Percentiles rank a stretch among this genome's conserved stretches.
Conservation (phyloP, 2,888 invertebrate species). For the Drosophila neonasuta region DNA sequence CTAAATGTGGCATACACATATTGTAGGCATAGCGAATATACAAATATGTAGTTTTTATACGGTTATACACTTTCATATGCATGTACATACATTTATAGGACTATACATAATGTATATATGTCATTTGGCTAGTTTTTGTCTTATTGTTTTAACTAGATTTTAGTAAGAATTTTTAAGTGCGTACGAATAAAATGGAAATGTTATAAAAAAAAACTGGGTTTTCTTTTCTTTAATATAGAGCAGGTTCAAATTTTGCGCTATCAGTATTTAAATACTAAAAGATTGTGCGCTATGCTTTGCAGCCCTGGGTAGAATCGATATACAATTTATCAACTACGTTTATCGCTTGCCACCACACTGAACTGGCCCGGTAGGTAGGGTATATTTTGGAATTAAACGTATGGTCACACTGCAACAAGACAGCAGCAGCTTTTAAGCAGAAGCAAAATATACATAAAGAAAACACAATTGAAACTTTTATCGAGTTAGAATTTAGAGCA, state of each 20-base stretch:
- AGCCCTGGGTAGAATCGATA: constrained; percentile 15
- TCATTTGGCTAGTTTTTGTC: constrained; percentile 38
- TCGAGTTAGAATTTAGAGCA: constrained; percentile 9
- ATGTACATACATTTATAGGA: constrained; percentile 40
- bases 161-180: constrained; percentile 22
- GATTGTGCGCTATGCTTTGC: background rate
- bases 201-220: background rate
- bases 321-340: background rate
- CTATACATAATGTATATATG: constrained; percentile 51
- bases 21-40: constrained; percentile 58
- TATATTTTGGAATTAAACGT: background rate
- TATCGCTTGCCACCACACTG: constrained; percentile 24
- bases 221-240: background rate
- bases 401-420: background rate
- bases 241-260: background rate
- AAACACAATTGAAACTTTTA: constrained; percentile 10
- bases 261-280: constrained; percentile 14
- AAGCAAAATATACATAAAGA: constrained; percentile 22
- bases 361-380: background rate
- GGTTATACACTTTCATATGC: constrained; percentile 48
- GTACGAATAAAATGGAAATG: constrained; percentile 48
- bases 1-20: constrained; percentile 45
- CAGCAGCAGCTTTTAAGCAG: constrained; percentile 6
- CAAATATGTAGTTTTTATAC: constrained; percentile 42
- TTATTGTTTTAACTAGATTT: constrained; percentile 30